Base-by-base conservation (phyloP, 2,113 vertebrate genomes). In the Ahaetulla prasina region DNA sequence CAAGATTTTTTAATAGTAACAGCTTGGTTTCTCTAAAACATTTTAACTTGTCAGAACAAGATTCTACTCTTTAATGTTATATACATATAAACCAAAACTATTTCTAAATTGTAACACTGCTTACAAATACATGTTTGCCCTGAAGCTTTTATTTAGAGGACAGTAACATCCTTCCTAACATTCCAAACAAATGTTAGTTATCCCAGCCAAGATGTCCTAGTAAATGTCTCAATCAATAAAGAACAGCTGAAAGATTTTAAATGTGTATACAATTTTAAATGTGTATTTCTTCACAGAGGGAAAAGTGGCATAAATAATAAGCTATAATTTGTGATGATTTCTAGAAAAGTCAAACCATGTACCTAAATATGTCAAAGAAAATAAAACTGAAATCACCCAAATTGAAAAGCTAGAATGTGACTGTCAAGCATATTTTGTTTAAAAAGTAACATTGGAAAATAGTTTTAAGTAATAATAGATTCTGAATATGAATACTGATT, bases 241-340 rank as follows among this genome's bases (percentile, higher is more conserved):
- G 50, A 50, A 89, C 16, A 92, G 20, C 43, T 49, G 74, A 39
- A 43, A 43, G 2, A 43, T 80, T 80, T 80, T 80, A 22, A 80
- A 80, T 22, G 27, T 85, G 54, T 89, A 12, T 85, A 93, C 89
- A 68, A 91, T 57, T 80, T 80, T 94, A 93, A 84, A 92, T 93
- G 85, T 94, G 90, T 95, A 96, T 95, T 97, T 96, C 57, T 93
- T 93, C 94, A 94, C 93, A 91, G 95, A 95, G 18, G 2, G 92
- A 20, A 94, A 25, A 53, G 85, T 91, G 93, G 25, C 27, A 52
- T n/a, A 60, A 25, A 27, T 93, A 91, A 93, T 1, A 90, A 60
- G 16, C 30, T 89, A 45, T 60, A 27, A 90, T 93, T 90, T 35
- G 80, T 47, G 68, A 92, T 68, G 89, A 96, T 12, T 45, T 94